A percentile compares a stretch with the other conserved stretches of the same genome.
Evolutionary conservation across 1,140 invertebrate species (phyloP).

Genomic region (Drosophila bifasciata): DNA sequence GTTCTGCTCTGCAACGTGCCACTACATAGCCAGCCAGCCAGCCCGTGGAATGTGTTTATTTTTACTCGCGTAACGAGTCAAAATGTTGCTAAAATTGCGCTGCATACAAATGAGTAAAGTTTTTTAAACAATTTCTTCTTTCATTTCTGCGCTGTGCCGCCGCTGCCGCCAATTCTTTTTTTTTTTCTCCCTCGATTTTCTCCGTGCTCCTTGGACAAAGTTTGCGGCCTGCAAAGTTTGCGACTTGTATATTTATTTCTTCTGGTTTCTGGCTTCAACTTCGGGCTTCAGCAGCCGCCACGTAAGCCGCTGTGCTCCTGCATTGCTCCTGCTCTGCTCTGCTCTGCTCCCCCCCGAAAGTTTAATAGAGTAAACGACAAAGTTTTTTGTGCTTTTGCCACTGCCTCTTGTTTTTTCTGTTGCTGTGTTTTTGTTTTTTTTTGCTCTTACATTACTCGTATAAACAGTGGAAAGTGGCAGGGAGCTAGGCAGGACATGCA

Average conservation of each 20-base stretch:
- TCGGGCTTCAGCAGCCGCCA: constrained; percentile 54
- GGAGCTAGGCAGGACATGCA: constrained; percentile 29
- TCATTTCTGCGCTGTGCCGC: constrained; percentile 47
- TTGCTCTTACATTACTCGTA: constrained; percentile 58
- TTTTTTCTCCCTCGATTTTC: constrained; percentile 29
- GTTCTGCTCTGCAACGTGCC: constrained; percentile 8
- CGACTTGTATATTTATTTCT: constrained; percentile 81
- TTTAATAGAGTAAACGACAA: constrained; percentile 83
- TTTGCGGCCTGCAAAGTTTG: constrained; percentile 68
- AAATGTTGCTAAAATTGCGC: constrained; percentile 79
- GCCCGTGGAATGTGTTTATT: constrained; percentile 50
- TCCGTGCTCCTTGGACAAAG: constrained; percentile 42
- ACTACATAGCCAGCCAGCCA: too few species aligned
- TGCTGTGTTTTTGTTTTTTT: constrained; percentile 5
- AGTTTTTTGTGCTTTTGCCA: constrained; percentile 69
- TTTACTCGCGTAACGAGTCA: constrained; percentile 76
- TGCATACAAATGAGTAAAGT: constrained; percentile 84
- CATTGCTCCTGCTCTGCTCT: too few species aligned
- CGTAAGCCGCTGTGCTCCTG: constrained; percentile 61
- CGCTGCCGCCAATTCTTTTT: constrained; percentile 51
- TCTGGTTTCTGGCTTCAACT: constrained; percentile 76
- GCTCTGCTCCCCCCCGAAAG: constrained; percentile 46
- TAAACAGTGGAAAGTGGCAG: constrained; percentile 39
- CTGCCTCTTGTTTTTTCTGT: constrained; percentile 51
- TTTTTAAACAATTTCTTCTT: constrained; percentile 72